Evolutionary conservation across 2,113 vertebrate genomes (phyloP).

Genomic region (Meleagris gallopavo): DNA sequence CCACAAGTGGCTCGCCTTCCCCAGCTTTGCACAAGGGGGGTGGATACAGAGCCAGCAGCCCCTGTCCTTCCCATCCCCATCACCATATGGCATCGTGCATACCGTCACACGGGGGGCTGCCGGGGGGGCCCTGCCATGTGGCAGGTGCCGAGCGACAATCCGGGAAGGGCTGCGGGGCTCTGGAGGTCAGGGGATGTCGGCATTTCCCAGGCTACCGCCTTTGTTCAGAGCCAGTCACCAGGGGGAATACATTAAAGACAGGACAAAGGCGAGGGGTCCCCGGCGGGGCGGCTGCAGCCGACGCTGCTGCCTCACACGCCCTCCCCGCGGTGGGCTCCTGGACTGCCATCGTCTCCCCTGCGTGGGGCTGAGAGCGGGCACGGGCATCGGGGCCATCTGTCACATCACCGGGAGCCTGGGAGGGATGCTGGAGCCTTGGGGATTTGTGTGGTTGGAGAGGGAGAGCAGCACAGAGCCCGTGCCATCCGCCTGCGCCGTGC

Average conservation of each 20-base stretch:
- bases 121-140: conserved; percentile 55
- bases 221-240: conserved; percentile 81
- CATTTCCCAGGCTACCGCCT: conserved; percentile 86
- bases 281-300: conserved; percentile 46
- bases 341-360: neutral
- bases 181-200: conserved; percentile 82
- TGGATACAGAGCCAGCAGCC: neutral
- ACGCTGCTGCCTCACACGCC: conserved; percentile 17
- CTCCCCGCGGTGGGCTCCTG: neutral
- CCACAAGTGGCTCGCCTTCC: neutral
- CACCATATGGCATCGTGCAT: conserved; percentile 73
- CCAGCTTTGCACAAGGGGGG: neutral
- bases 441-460: neutral
- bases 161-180: conserved; percentile 51
- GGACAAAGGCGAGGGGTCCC: conserved; percentile 81
- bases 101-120: conserved; percentile 70
- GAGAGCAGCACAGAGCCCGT: neutral
- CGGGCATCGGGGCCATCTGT: conserved; percentile 75
- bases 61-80: neutral
- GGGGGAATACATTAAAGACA: conserved; percentile 80
- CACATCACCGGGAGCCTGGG: neutral
- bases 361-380: neutral
- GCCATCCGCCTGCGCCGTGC: neutral
- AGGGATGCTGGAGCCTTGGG: neutral
- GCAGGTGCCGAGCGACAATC: conserved; percentile 83